Conservation (phyloP, 2,797 vertebrate genomes). For the Dendrocincla tyrannina region DNA sequence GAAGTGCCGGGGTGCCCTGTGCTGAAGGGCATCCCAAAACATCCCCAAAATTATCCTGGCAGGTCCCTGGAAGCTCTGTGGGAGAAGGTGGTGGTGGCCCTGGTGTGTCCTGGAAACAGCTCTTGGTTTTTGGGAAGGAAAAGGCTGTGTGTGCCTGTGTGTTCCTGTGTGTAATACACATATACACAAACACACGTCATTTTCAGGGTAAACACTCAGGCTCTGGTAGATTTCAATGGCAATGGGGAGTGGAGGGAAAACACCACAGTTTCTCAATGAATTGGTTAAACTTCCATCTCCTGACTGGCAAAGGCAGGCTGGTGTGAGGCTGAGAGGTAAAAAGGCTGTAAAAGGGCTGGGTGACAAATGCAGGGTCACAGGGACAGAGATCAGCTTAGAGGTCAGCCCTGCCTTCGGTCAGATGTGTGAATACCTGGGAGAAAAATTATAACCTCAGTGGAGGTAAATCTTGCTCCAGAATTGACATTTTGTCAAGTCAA, state of each 20-base stretch:
- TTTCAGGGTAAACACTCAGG: background rate
- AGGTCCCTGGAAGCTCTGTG: background rate
- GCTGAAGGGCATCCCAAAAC: background rate
- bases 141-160: background rate
- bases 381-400: background rate
- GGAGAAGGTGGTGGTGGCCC: too few species aligned
- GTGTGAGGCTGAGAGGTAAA: background rate
- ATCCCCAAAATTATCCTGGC: accelerated
- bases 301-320: accelerated
- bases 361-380: accelerated
- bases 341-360: background rate
- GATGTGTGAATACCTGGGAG: background rate
- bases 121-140: background rate
- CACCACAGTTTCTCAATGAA: background rate
- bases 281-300: accelerated
- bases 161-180: background rate
- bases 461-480: background rate
- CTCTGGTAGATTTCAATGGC: background rate
- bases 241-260: background rate
- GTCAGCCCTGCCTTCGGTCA: background rate
- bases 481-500: background rate
- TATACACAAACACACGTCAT: accelerated
- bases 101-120: too few species aligned
- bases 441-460: background rate
- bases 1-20: accelerated